A percentile compares a stretch with the other conserved stretches of the same genome.
Evolutionary conservation across 2,113 vertebrate species (phyloP).

Genomic region (Muntiacus muntjak): DNA sequence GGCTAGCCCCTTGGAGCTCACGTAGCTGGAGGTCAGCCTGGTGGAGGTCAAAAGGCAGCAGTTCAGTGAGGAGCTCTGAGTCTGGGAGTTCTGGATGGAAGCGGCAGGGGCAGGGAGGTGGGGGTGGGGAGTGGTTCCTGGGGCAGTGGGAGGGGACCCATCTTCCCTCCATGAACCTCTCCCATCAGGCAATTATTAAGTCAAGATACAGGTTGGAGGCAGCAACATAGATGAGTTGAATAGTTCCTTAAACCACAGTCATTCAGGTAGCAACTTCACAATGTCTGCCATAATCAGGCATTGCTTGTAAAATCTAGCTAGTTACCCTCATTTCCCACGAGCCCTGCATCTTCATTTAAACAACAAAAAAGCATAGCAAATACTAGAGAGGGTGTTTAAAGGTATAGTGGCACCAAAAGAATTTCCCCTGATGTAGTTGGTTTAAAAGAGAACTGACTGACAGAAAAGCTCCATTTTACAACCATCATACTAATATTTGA

Average conservation of each 20-base stretch:
- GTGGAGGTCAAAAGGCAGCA: neutral
- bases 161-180: neutral
- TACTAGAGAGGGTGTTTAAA: neutral
- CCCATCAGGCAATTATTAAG: neutral
- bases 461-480: neutral
- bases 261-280: neutral
- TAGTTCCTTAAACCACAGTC: neutral
- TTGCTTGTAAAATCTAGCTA: neutral
- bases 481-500: neutral
- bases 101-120: neutral
- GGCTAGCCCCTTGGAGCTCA: conserved; percentile 56
- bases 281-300: rapidly evolving
- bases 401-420: neutral
- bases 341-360: neutral
- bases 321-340: neutral
- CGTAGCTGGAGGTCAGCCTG: conserved; percentile 82
- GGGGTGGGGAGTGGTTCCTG: neutral
- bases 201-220: neutral
- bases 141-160: too few relatives aligned
- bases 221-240: neutral
- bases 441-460: neutral
- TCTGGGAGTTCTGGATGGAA: neutral
- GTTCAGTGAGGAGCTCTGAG: neutral
- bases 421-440: neutral
- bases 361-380: neutral